Conservation (phyloP, 1,140 invertebrate genomes). For the Diorhabda sublineata region DNA sequence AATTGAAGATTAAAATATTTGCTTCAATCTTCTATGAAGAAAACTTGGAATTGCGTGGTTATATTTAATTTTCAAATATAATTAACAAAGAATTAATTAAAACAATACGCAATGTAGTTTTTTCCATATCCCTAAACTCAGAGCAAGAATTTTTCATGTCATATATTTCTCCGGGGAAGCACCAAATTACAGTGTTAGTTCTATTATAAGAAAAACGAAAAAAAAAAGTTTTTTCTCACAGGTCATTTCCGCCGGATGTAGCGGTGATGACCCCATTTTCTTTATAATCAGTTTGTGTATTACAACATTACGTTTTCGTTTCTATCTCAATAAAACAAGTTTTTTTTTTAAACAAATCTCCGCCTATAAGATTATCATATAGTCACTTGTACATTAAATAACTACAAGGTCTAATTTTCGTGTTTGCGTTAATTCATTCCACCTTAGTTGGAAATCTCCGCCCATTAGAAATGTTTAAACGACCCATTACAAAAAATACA, state of each 20-base stretch:
- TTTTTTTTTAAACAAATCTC: neutral
- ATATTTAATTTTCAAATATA: too few relatives aligned
- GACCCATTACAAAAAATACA: neutral
- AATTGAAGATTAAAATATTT: too few relatives aligned
- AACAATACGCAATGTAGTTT: neutral
- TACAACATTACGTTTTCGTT: neutral
- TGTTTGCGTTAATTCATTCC: neutral
- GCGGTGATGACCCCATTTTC: conserved; percentile 1
- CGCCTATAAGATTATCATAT: neutral
- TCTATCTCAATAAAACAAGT: neutral
- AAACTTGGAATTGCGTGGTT: too few relatives aligned
- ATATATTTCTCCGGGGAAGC: neutral
- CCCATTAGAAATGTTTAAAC: neutral
- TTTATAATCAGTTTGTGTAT: neutral
- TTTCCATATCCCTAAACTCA: neutral
- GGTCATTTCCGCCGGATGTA: neutral
- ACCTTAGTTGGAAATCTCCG: neutral
- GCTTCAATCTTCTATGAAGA: too few relatives aligned
- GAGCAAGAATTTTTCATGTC: neutral
- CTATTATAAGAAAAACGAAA: neutral
- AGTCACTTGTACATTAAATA: neutral
- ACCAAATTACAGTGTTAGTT: neutral
- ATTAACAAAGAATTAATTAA: neutral
- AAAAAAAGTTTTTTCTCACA: neutral
- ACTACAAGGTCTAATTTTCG: neutral